phyloP scores from a whole-genome alignment of 2,113 vertebrate genomes.

The Tychaedon coryphoeus region DNA sequence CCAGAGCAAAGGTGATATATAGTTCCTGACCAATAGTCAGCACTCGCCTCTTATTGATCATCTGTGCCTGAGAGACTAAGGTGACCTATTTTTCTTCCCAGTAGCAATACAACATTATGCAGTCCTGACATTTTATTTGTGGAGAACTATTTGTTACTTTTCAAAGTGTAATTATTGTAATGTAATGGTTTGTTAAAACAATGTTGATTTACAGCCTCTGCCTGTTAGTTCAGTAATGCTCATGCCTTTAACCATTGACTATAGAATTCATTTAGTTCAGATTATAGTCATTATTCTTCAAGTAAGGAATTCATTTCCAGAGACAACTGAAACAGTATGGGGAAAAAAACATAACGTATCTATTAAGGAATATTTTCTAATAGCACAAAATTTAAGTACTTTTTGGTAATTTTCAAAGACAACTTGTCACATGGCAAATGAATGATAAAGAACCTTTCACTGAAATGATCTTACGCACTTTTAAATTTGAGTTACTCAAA shows the following conservation, averaged over 20 bases:
- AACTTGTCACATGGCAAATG: background rate
- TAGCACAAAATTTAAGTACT: background rate
- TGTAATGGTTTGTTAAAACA: background rate
- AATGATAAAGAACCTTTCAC: background rate
- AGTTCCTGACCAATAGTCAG: background rate
- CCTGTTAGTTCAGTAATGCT: background rate
- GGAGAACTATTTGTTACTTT: background rate
- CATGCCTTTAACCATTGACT: background rate
- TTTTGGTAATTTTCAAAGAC: background rate
- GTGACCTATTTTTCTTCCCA: background rate
- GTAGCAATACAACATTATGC: background rate
- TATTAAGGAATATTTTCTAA: background rate
- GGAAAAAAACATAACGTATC: background rate
- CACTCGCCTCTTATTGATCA: background rate
- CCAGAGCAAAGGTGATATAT: background rate
- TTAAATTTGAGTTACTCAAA: conserved; percentile 6
- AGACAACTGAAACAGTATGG: background rate
- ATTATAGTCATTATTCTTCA: background rate
- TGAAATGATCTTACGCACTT: background rate
- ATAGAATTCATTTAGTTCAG: background rate
- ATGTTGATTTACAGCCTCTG: background rate
- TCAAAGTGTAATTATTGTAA: background rate
- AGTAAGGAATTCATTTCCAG: background rate
- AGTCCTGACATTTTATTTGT: background rate
- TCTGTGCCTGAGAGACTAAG: background rate